Evolutionary conservation across 2,888 invertebrate species (phyloP), one percentile per base, ranked within the genome.

Genomic region (Metallyticus violacea): DNA sequence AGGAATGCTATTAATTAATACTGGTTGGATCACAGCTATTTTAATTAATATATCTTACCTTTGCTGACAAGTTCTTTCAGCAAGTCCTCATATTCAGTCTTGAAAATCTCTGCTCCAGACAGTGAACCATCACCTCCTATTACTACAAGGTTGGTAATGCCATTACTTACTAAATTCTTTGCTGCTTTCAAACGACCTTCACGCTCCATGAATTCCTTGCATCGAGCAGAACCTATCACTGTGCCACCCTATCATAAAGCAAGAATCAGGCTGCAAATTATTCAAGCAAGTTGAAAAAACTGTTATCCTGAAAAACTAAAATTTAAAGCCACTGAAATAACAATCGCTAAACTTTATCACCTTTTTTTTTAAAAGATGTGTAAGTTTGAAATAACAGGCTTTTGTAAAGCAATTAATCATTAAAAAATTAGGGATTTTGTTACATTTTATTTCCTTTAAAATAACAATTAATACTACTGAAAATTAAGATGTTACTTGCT

Each of bases 61-160:
- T 93, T 94, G 88, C 93, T 92, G 0, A 95, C 91, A 26, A 99
- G 93, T 91, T 99, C 98, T 90, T 97, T 96, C 87, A 99, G 92
- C 25, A 99, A 93, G 86, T 94, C 94, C 0, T 96, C 92, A 99
- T 99, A 99, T 91, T 99, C 99, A 91, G 96, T 95, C 88, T 98
- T 95, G 93, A 99, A 99, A 82, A 97, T 93, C 92, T 98, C 97
- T 15, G 99, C 99, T 89, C 99, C 99, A 78, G 99, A 99, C 30
- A 99, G 93, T 81, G 98, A 99, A 88, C 99, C 99, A 92, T 99
- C 99, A 90, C 99, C 99, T 88, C 99, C 99, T 91, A 99, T 99
- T 15, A 98, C 98, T 28, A 98, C 99, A 90, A 99, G 93, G 92
- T 99, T 99, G 85, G 97, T 97, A 90, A 99, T 99, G 86, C 97